These are phyloP conservation scores for Furcifer pardalis DNA, from an alignment of 2,797 vertebrate species.

Conservation along the genomic window DNA sequence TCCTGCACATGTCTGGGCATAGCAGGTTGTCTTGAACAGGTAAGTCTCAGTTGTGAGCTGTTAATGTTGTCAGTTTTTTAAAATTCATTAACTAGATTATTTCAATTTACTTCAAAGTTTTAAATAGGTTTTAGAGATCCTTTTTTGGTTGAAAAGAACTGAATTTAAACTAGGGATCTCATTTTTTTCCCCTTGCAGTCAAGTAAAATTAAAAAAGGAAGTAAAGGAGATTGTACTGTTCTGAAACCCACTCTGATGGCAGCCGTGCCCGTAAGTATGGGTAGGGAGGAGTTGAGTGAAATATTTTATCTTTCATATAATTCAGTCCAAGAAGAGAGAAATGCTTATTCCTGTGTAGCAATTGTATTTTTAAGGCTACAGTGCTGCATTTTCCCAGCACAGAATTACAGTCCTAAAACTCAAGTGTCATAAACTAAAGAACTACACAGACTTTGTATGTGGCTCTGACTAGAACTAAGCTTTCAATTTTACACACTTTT, in stretches of 20 bases:
- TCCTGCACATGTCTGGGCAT: not conserved
- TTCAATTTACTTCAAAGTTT: not conserved
- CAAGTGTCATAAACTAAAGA: not conserved
- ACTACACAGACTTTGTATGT: too few species aligned
- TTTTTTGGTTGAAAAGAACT: not conserved
- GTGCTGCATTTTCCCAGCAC: not conserved
- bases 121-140: not conserved
- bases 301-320: not conserved
- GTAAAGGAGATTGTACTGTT: slow-evolving; percentile 91
- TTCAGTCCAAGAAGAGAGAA: not conserved
- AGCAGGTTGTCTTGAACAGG: not conserved
- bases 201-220: slow-evolving; percentile 97
- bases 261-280: slow-evolving; percentile 90
- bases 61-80: not conserved
- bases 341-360: not conserved
- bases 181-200: slow-evolving; percentile 80
- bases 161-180: not conserved
- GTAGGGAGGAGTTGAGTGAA: not conserved
- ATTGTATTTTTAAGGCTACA: not conserved
- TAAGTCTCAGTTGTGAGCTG: not conserved
- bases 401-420: not conserved
- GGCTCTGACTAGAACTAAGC: too few species aligned
- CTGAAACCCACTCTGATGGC: slow-evolving; percentile 95
- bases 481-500: too few species aligned
- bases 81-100: not conserved